Percentiles rank a stretch among this genome's conserved stretches.
phyloP scores from a whole-genome alignment of 2,888 invertebrate species.

The Tenthredo amoena region DNA sequence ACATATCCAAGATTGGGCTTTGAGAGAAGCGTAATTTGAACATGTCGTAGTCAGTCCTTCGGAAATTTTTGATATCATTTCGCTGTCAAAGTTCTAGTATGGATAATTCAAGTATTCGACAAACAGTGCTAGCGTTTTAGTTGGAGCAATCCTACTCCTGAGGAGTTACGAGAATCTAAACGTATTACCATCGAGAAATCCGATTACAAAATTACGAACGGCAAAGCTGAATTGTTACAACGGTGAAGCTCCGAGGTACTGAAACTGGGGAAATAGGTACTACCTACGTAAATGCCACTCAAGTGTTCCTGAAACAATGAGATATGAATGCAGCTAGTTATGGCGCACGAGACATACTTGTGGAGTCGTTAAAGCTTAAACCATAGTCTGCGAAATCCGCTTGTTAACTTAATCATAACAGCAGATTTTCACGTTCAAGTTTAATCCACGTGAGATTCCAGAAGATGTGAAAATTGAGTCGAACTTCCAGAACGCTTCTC shows the following conservation, averaged over 20 bases:
- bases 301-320: slow-evolving; percentile 28
- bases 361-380: slow-evolving; percentile 4
- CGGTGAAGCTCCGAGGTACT: background rate
- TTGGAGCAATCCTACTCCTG: background rate
- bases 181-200: background rate
- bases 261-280: slow-evolving; percentile 1
- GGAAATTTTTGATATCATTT: background rate
- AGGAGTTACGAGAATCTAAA: background rate
- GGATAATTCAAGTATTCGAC: background rate
- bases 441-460: slow-evolving; percentile 8
- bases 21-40: background rate
- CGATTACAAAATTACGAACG: background rate
- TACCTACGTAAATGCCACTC: background rate
- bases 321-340: slow-evolving; percentile 33
- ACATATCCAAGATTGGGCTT: background rate
- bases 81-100: background rate
- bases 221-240: background rate
- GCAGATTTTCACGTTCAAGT: slow-evolving; percentile 32
- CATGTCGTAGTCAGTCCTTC: background rate
- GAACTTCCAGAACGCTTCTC: background rate
- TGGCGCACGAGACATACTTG: slow-evolving; percentile 17
- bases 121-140: background rate
- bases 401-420: slow-evolving; percentile 21
- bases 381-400: slow-evolving; percentile 15
- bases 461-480: background rate